phyloP scores from a whole-genome alignment of 2,888 invertebrate species.

The Listrodromus nycthemerus region DNA sequence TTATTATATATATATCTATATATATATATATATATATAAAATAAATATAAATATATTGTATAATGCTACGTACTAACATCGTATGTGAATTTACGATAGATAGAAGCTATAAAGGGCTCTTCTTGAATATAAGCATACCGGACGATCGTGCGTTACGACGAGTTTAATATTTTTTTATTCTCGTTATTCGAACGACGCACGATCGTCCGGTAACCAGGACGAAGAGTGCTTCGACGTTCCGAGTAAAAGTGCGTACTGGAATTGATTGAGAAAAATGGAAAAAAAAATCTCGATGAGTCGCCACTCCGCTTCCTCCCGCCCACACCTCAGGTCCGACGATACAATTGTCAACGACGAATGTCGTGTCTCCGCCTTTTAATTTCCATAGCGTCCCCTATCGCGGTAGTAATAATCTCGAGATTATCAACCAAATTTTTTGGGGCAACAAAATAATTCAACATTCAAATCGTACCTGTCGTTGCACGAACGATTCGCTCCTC shows the following conservation, averaged over 20 bases:
- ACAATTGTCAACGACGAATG: slow-evolving; percentile 4
- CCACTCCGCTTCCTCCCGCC: slow-evolving; percentile 36
- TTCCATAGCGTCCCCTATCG: background rate
- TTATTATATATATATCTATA: slow-evolving; percentile 38
- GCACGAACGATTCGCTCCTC: slow-evolving; percentile 56
- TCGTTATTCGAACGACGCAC: slow-evolving; percentile 6
- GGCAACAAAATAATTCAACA: slow-evolving; percentile 49
- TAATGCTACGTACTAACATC: slow-evolving; percentile 38
- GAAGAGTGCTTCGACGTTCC: slow-evolving; percentile 54
- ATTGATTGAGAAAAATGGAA: slow-evolving; percentile 68
- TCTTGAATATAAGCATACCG: slow-evolving; percentile 44
- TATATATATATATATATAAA: background rate
- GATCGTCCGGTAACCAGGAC: slow-evolving; percentile 41
- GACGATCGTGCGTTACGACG: slow-evolving; percentile 13
- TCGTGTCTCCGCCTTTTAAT: background rate
- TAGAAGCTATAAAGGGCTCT: slow-evolving; percentile 30
- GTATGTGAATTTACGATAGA: slow-evolving; percentile 56
- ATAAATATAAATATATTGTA: slow-evolving; percentile 24
- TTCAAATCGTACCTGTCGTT: slow-evolving; percentile 66
- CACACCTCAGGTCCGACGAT: slow-evolving; percentile 22
- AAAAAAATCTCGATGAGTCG: slow-evolving; percentile 21
- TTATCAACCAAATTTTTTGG: background rate
- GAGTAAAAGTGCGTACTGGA: slow-evolving; percentile 69
- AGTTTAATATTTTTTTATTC: background rate
- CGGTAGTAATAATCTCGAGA: slow-evolving; percentile 28